Evolutionary conservation across 1,140 invertebrate genomes (phyloP).

Genomic region (Drosophila serrata): DNA sequence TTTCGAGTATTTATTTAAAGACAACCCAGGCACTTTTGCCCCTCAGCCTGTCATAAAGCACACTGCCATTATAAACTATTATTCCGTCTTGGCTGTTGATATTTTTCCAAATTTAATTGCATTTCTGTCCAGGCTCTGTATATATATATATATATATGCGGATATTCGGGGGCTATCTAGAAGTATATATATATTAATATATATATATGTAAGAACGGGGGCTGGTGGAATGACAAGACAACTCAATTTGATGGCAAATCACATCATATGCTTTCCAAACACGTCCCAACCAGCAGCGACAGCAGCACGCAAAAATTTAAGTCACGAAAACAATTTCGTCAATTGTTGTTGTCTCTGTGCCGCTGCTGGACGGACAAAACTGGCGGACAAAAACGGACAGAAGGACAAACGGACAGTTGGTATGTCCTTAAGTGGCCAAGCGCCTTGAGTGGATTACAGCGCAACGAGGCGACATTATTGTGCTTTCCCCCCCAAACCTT

Average conservation of each 20-base stretch:
- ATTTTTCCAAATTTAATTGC: constrained; percentile 84
- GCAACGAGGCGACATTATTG: constrained; percentile 69
- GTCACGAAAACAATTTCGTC: constrained; percentile 85
- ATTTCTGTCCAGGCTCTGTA: constrained; percentile 56
- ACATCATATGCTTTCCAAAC: constrained; percentile 85
- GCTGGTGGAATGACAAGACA: constrained; percentile 47
- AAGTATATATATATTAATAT: not conserved
- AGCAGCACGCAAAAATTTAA: constrained; percentile 81
- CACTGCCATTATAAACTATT: constrained; percentile 77
- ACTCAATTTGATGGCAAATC: constrained; percentile 84
- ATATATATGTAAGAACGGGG: not conserved
- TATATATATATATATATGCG: constrained; percentile 3
- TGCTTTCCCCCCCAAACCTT: constrained; percentile 11
- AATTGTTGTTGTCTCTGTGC: constrained; percentile 79
- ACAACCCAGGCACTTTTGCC: constrained; percentile 69
- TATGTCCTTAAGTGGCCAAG: constrained; percentile 40
- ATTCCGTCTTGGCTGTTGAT: constrained; percentile 77
- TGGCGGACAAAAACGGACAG: constrained; percentile 17
- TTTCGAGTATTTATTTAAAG: constrained; percentile 73
- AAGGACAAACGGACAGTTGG: constrained; percentile 14
- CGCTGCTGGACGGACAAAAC: constrained; percentile 35
- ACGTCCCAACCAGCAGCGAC: constrained; percentile 69
- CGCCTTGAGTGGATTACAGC: constrained; percentile 76
- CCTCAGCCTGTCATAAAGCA: constrained; percentile 47
- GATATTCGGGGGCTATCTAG: not conserved